Evolutionary conservation across 2,888 invertebrate species (phyloP).

Genomic region (Phytoseiulus persimilis): DNA sequence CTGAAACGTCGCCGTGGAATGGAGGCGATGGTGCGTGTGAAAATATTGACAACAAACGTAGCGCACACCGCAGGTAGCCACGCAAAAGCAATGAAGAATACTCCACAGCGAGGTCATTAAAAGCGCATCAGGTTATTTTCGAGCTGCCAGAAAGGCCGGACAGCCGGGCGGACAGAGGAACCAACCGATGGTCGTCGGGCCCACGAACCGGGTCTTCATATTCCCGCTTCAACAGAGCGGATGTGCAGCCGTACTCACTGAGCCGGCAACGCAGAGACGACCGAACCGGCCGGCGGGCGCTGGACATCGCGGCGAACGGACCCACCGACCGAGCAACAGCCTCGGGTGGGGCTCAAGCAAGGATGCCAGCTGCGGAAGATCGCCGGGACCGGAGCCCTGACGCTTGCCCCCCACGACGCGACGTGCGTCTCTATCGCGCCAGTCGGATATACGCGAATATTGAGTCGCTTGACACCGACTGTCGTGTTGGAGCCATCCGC

Average conservation of each 20-base stretch:
- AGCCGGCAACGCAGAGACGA: neutral
- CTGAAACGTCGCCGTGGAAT: neutral
- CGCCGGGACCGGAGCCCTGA: neutral
- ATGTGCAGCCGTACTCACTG: constrained; percentile 13
- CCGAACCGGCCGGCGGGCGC: neutral
- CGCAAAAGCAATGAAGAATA: neutral
- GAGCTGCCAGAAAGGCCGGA: neutral
- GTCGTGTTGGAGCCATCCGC: neutral
- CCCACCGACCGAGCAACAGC: neutral
- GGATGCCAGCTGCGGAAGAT: neutral
- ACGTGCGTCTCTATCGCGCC: neutral
- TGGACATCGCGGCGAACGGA: neutral
- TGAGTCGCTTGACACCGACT: neutral
- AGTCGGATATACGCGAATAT: neutral
- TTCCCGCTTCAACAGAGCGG: constrained; percentile 38
- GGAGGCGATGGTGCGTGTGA: neutral
- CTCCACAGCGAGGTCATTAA: constrained; percentile 20
- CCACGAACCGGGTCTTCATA: constrained; percentile 16
- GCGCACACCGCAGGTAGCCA: neutral
- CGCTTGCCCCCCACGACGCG: neutral
- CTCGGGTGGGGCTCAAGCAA: neutral
- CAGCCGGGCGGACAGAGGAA: neutral
- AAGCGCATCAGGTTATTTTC: constrained; percentile 26
- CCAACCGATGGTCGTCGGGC: neutral
- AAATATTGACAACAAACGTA: neutral